phyloP scores from a whole-genome alignment of 30 jellyfish, hydroid and myxozoan genomes.

The Nemopilema nomurai region DNA sequence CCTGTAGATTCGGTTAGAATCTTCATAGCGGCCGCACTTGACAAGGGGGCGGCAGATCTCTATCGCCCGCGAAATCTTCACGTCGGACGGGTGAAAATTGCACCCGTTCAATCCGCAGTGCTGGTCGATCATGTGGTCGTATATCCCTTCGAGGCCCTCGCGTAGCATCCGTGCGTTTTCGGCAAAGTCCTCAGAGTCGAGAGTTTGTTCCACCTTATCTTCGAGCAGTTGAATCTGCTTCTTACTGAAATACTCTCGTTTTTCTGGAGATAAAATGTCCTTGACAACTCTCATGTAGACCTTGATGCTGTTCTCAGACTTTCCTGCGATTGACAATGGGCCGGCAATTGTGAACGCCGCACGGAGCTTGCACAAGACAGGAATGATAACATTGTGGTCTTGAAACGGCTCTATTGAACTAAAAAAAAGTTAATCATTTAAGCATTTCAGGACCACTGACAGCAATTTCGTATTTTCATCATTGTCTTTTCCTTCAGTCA shows the following conservation, averaged over 20 bases:
- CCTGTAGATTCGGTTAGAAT: constrained; percentile 26
- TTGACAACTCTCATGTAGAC: constrained; percentile 61
- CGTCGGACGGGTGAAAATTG: constrained; percentile 44
- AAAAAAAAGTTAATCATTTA: background rate
- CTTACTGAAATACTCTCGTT: constrained; percentile 28
- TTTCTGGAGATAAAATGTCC: constrained; percentile 38
- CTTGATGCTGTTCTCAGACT: constrained; percentile 29
- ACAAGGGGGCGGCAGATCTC: constrained; percentile 50
- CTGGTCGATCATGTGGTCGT: constrained; percentile 50
- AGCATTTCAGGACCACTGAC: background rate
- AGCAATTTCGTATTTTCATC: background rate
- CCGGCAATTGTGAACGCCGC: constrained; percentile 74
- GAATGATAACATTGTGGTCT: constrained; percentile 23
- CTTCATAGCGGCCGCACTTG: constrained; percentile 37
- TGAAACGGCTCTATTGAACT: constrained; percentile 17
- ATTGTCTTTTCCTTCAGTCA: background rate
- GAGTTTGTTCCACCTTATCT: constrained; percentile 39
- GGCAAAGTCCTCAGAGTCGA: constrained; percentile 23
- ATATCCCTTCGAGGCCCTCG: constrained; percentile 45
- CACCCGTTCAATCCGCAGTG: constrained; percentile 57
- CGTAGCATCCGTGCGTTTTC: constrained; percentile 59
- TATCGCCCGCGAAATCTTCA: constrained; percentile 43
- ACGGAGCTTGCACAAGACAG: constrained; percentile 52
- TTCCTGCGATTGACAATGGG: constrained; percentile 66
- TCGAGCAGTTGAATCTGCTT: constrained; percentile 13